These are phyloP conservation scores for Drosophila trapezifrons DNA, from an alignment of 1,140 invertebrate species.

Conservation along the genomic window DNA sequence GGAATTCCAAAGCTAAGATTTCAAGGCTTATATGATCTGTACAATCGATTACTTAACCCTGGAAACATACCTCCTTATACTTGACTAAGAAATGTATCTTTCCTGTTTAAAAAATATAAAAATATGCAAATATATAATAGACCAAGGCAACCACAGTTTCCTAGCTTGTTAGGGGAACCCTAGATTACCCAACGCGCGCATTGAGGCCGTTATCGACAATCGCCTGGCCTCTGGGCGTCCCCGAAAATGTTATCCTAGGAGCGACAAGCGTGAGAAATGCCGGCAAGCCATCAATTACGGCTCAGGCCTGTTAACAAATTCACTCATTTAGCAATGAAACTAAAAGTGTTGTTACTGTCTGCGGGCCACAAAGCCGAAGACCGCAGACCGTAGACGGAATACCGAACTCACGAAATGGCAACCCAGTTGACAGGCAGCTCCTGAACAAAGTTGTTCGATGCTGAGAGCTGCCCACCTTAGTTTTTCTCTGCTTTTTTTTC, in stretches of 20 bases:
- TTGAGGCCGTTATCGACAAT: constrained; percentile 29
- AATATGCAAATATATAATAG: not conserved
- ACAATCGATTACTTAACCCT: not conserved
- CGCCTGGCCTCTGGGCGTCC: constrained; percentile 38
- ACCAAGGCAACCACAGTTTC: not conserved
- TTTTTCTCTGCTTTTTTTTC: constrained; percentile 10
- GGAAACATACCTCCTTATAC: not conserved
- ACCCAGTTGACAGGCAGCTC: constrained; percentile 76
- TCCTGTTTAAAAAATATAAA: not conserved
- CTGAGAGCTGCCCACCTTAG: constrained; percentile 37
- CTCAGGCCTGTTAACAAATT: constrained; percentile 71
- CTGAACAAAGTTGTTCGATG: constrained; percentile 50
- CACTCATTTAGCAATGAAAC: constrained; percentile 81
- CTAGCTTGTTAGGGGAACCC: not conserved
- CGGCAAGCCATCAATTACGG: constrained; percentile 49
- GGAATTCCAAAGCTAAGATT: not conserved
- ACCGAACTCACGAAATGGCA: constrained; percentile 58
- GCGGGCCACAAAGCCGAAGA: constrained; percentile 24
- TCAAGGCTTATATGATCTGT: not conserved
- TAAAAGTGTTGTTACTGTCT: constrained; percentile 79
- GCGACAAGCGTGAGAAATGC: constrained; percentile 65
- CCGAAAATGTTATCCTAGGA: constrained; percentile 46
- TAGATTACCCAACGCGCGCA: constrained; percentile 11
- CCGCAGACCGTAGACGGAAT: not conserved
- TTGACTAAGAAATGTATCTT: too few relatives aligned